Percentiles rank a stretch among this genome's conserved stretches.
These are phyloP conservation scores for Cephalotes varians DNA, from an alignment of 2,888 invertebrate species.

Conservation along the genomic window DNA sequence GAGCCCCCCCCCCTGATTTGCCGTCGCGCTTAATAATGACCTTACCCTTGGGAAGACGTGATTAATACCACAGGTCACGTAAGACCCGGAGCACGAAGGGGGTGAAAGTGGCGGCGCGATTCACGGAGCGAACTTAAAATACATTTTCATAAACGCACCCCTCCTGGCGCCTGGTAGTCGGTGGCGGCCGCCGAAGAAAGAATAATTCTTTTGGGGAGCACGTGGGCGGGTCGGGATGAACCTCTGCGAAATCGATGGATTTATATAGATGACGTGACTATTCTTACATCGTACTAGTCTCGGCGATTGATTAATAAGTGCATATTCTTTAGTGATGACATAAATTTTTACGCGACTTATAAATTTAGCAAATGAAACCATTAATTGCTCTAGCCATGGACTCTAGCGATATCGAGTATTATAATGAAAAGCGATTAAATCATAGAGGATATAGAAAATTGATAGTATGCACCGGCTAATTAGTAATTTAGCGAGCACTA, in stretches of 20 bases:
- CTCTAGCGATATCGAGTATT: not conserved
- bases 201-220: not conserved
- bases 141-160: constrained; percentile 40
- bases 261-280: not conserved
- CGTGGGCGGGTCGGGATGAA: not conserved
- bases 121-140: constrained; percentile 47
- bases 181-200: not conserved
- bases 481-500: not conserved
- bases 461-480: not conserved
- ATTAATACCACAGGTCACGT: constrained; percentile 79
- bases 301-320: constrained; percentile 11
- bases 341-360: not conserved
- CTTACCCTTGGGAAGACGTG: constrained; percentile 76
- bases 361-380: not conserved
- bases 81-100: constrained; percentile 65
- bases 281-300: constrained; percentile 7
- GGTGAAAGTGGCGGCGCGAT: constrained; percentile 64
- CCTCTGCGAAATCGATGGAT: constrained; percentile 15
- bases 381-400: not conserved
- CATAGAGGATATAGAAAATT: not conserved
- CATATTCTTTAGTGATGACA: not conserved
- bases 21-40: constrained; percentile 68
- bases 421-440: not conserved
- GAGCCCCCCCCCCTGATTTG: constrained; percentile 12
- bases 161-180: not conserved